Evolutionary conservation across 2,113 vertebrate genomes (phyloP).

Genomic region (Athene cunicularia): DNA sequence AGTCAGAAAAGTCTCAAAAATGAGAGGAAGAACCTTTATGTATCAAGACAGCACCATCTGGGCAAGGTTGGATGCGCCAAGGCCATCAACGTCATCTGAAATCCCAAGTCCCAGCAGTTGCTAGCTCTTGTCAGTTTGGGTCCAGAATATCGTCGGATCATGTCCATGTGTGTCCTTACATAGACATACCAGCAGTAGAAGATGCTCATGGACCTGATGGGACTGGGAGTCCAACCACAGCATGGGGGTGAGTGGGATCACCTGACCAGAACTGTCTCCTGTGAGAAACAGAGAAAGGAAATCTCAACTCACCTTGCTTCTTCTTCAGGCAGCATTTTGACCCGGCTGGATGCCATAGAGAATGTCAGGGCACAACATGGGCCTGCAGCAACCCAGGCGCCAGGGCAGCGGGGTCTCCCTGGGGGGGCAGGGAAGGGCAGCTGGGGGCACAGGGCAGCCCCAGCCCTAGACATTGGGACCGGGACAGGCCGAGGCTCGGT

Average conservation of each 20-base stretch:
- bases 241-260: rapidly evolving
- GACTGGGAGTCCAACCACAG: background rate
- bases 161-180: background rate
- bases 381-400: background rate
- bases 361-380: background rate
- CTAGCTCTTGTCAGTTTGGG: background rate
- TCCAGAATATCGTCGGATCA: background rate
- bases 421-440: background rate
- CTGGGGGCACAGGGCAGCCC: rapidly evolving
- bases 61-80: background rate
- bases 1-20: background rate
- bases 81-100: background rate
- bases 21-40: background rate
- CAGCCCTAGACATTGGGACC: background rate
- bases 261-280: background rate
- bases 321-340: background rate
- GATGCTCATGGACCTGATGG: background rate
- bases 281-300: background rate
- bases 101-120: background rate
- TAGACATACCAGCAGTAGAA: background rate
- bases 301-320: background rate
- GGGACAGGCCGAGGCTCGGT: rapidly evolving
- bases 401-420: rapidly evolving
- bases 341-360: background rate
- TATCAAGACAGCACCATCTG: background rate